phyloP scores from a whole-genome alignment of 2,888 invertebrate species.

The Heliconius hortense region DNA sequence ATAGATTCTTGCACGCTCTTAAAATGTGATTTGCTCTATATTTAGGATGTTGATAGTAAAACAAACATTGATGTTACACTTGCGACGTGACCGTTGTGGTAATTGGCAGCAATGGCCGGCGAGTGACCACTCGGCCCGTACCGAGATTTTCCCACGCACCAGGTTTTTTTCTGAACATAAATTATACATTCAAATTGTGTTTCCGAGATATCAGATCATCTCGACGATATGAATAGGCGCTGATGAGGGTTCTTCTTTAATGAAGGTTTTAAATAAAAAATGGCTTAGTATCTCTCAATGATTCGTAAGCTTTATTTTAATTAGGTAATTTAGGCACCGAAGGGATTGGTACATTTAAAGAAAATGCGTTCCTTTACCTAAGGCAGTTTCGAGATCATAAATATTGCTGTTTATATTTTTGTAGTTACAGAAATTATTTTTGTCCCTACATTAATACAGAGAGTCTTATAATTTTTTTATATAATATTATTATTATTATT shows the following conservation, averaged over 20 bases:
- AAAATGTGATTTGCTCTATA: constrained; percentile 79
- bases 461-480: too few species aligned
- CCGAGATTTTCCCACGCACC: constrained; percentile 63
- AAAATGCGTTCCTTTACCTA: too few species aligned
- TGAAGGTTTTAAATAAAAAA: constrained; percentile 16
- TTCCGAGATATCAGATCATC: constrained; percentile 43
- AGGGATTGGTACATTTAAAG: neutral
- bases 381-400: too few species aligned
- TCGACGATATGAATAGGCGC: constrained; percentile 26
- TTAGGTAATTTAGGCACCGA: neutral
- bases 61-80: constrained; percentile 72
- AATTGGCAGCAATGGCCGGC: constrained; percentile 29
- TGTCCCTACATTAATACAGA: too few species aligned
- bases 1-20: constrained; percentile 81
- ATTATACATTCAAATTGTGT: constrained; percentile 42
- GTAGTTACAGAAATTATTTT: too few species aligned
- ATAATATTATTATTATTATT: too few species aligned
- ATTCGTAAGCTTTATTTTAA: neutral
- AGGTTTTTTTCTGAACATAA: constrained; percentile 49
- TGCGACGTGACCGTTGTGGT: constrained; percentile 56
- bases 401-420: too few species aligned
- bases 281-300: neutral
- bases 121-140: constrained; percentile 46
- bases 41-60: constrained; percentile 77
- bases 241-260: constrained; percentile 23